These are phyloP conservation scores for Proteles cristata DNA, from an alignment of 2,113 vertebrate genomes.

Conservation along the genomic window DNA sequence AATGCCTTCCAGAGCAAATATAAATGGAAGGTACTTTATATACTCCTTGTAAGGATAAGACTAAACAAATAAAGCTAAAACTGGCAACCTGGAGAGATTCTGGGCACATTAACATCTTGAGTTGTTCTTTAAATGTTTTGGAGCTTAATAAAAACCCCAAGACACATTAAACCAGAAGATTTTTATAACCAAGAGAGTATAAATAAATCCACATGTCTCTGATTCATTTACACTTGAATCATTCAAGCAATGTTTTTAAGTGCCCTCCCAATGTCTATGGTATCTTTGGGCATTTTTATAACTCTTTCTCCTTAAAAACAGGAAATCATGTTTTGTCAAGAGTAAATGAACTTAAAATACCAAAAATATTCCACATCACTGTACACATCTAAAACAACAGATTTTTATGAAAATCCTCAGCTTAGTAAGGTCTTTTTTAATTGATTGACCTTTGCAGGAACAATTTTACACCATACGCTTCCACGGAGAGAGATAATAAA, in stretches of 20 bases:
- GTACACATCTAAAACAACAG: background rate
- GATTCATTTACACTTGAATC: slow-evolving; percentile 53
- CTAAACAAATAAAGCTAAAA: slow-evolving; percentile 21
- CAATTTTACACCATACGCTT: background rate
- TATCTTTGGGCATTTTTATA: slow-evolving; percentile 65
- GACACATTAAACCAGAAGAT: slow-evolving; percentile 25
- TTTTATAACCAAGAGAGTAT: slow-evolving; percentile 18
- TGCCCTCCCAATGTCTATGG: background rate
- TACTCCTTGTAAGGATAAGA: background rate
- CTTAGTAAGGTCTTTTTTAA: background rate
- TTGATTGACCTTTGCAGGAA: background rate
- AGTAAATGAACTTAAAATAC: slow-evolving; percentile 67
- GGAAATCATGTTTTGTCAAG: slow-evolving; percentile 57
- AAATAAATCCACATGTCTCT: slow-evolving; percentile 67
- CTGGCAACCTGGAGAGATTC: background rate
- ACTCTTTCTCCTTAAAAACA: slow-evolving; percentile 69
- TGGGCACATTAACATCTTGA: slow-evolving; percentile 26
- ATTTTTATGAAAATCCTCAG: slow-evolving; percentile 33
- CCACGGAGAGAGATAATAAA: background rate
- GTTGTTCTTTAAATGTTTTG: slow-evolving; percentile 44
- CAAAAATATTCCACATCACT: slow-evolving; percentile 31
- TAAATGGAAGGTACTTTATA: background rate
- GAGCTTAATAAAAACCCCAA: slow-evolving; percentile 23
- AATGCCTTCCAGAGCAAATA: slow-evolving; percentile 41
- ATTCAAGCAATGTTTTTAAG: slow-evolving; percentile 60